Evolutionary conservation across 2,113 vertebrate species (phyloP), one percentile per base, ranked within the genome.

Genomic region (Triplophysa tibetana): DNA sequence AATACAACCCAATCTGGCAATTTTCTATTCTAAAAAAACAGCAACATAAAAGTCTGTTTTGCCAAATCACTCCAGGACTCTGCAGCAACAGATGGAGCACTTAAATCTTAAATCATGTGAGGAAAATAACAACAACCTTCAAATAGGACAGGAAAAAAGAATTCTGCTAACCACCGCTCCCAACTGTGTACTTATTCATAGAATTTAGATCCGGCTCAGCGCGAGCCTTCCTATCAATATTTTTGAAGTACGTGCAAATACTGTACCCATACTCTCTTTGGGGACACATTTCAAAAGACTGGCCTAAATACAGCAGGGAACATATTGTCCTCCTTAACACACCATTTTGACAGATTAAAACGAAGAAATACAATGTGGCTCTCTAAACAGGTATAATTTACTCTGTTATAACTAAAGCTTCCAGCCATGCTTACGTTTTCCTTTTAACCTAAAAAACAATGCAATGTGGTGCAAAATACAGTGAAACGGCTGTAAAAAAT

Each of bases 261-360:
- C 54, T 68, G 23, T 38, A 38, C 33, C 33, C 16, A 26, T 16
- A 63, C 26, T 76, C 56, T 81, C 73, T 26, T 8, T 61, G 6
- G 73, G 62, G 64, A 81, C 58, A 70, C 56, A 76, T 60, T 60
- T 82, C 52, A 67, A 54, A 26, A 60, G 29, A 78, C 3, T 82
- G 52, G 38, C 16, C 16, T 63, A 74, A 38, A 52, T 50, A 70
- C 12, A 72, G 58, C 78, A 54, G 61, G 50, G 7, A 21, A 52
- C 45, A 14, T 33, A 21, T 23, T 64, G 24, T 19, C 14, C 23
- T 19, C 21, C 13, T 45, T 60, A 48, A 50, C 19, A 48, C 7
- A 75, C 43, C 16, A 63, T 62, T 45, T 29, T 48, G 73, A 75
- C 41, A 24, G 56, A 63, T 60, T 78, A 3, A 9, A 77, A 58